phyloP scores from a whole-genome alignment of 2,797 vertebrate genomes.

The Taeniopygia guttata region DNA sequence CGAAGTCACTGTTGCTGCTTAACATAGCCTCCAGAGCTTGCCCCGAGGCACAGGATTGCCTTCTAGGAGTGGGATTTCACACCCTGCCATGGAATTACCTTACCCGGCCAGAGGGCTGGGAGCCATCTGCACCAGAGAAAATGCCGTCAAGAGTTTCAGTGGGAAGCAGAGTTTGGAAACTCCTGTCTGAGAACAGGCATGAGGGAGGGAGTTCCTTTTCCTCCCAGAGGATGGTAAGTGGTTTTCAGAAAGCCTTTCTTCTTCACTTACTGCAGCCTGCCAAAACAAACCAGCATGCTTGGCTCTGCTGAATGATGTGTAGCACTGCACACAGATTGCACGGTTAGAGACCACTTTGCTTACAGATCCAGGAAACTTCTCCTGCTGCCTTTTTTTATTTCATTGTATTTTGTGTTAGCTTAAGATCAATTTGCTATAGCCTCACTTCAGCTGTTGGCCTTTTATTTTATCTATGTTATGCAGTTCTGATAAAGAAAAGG shows the following conservation, averaged over 20 bases:
- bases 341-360: not conserved
- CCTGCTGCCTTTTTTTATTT: not conserved
- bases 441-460: not conserved
- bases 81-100: not conserved
- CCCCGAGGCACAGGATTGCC: not conserved
- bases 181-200: constrained; percentile 8
- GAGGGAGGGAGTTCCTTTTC: constrained; percentile 20
- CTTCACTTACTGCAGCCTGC: constrained; percentile 7
- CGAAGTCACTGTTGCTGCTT: not conserved
- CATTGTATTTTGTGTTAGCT: not conserved
- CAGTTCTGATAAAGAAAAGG: not conserved
- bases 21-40: not conserved
- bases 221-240: constrained; percentile 59
- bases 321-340: not conserved
- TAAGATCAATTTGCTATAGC: not conserved
- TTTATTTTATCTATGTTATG: not conserved
- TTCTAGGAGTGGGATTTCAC: constrained; percentile 14
- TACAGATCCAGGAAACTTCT: not conserved
- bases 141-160: not conserved
- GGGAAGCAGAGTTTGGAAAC: constrained; percentile 17
- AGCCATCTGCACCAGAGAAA: not conserved
- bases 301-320: not conserved
- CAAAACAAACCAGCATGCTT: constrained; percentile 1
- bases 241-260: constrained; percentile 45
- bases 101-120: not conserved